Conservation (phyloP, 2,888 invertebrate genomes). For the Crocallis elinguaria region DNA sequence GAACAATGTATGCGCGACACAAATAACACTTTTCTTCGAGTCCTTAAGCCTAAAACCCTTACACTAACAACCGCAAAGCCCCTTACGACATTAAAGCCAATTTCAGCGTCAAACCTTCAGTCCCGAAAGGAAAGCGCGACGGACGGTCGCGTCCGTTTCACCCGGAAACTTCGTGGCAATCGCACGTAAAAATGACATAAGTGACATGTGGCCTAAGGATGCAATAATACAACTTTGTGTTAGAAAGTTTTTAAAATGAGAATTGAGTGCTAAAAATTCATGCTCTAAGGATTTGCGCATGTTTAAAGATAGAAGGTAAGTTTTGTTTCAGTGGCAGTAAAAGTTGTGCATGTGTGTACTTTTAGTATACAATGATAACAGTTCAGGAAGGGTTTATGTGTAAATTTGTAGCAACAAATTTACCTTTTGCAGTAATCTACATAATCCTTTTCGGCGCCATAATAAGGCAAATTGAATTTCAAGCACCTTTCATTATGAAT, state of each 20-base stretch:
- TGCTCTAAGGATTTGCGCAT: conserved; percentile 26
- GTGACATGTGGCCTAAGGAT: conserved; percentile 10
- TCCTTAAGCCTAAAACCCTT: conserved; percentile 46
- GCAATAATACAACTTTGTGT: conserved; percentile 9
- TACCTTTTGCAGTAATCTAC: too few species aligned
- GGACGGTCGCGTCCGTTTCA: conserved; percentile 41
- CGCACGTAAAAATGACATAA: conserved; percentile 17
- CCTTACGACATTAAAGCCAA: conserved; percentile 50
- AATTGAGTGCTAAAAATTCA: conserved; percentile 25
- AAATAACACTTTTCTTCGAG: conserved; percentile 38
- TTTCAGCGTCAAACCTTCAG: conserved; percentile 40
- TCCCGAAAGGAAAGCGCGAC: conserved; percentile 37
- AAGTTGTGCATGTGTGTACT: background rate
- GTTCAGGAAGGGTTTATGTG: background rate
- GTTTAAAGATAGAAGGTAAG: conserved; percentile 35
- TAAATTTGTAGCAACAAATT: too few species aligned
- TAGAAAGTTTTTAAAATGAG: conserved; percentile 22
- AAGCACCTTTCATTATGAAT: too few species aligned
- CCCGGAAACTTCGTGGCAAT: conserved; percentile 27
- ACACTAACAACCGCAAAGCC: conserved; percentile 65
- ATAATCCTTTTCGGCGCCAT: too few species aligned
- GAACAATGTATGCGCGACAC: conserved; percentile 13
- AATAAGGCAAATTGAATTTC: too few species aligned
- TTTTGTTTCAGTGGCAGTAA: background rate
- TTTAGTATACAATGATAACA: background rate